Percentiles rank a stretch among this genome's conserved stretches.
Conservation (phyloP, 2,113 vertebrate species). For the Trichechus manatus region DNA sequence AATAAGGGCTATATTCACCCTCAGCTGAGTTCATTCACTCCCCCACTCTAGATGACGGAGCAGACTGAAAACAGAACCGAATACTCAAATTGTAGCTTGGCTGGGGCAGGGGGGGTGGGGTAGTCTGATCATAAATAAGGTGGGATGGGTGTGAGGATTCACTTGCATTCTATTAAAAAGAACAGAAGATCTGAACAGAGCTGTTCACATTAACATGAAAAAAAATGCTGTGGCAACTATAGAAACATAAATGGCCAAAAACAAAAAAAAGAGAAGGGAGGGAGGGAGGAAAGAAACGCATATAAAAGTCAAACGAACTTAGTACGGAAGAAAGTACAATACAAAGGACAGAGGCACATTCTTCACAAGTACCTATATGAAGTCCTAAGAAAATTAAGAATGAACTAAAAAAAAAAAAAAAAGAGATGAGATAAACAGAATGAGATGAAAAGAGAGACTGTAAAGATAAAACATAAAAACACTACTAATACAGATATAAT, state of each 20-base stretch:
- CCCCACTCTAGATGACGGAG: background rate
- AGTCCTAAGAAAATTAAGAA: background rate
- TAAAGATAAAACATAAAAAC: conserved; percentile 41
- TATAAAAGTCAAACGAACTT: background rate
- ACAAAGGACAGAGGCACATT: conserved; percentile 5
- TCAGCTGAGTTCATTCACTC: background rate
- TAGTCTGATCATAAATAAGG: background rate
- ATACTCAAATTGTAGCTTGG: background rate
- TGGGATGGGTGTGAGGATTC: background rate
- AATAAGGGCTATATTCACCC: background rate
- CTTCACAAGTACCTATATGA: background rate
- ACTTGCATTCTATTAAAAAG: background rate
- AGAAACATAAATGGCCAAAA: background rate
- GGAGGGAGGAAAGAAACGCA: background rate
- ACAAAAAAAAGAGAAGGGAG: no score
- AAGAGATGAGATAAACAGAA: conserved; percentile 17
- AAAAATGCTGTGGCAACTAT: background rate
- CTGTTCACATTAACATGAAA: background rate
- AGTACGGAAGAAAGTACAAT: background rate
- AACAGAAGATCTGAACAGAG: background rate
- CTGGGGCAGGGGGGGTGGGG: background rate
- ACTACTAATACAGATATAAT: background rate
- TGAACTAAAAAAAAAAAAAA: conserved; percentile 29
- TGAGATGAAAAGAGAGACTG: background rate
- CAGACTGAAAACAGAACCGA: conserved; percentile 29